Evolutionary conservation across 2,888 invertebrate species (phyloP).

Genomic region (Leptogaster cylindrica): DNA sequence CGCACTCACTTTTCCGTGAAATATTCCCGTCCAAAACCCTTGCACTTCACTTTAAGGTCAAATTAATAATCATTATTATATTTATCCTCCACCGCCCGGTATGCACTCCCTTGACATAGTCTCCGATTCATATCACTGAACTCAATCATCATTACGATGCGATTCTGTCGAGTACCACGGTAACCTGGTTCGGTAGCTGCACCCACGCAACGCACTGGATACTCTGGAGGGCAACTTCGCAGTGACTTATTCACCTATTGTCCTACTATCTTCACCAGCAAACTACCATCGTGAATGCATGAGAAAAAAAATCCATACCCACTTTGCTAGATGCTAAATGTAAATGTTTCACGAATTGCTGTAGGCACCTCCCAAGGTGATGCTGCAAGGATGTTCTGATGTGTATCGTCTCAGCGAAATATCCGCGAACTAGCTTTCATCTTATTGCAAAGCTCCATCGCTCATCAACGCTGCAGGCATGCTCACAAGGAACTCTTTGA

Average conservation of each 20-base stretch:
- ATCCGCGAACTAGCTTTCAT: slow-evolving; percentile 24
- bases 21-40: background rate
- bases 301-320: slow-evolving; percentile 30
- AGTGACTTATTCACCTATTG: slow-evolving; percentile 3
- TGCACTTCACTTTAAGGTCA: too few relatives aligned
- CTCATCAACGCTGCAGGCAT: slow-evolving; percentile 8
- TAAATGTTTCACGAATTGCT: background rate
- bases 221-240: background rate
- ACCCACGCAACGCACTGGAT: background rate
- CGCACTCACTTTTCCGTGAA: background rate
- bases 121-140: background rate
- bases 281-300: slow-evolving; percentile 2
- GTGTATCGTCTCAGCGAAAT: slow-evolving; percentile 16
- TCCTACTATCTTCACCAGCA: slow-evolving; percentile 14
- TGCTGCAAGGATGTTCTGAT: slow-evolving; percentile 18
- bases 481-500: background rate
- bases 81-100: too few relatives aligned
- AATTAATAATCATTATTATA: too few relatives aligned
- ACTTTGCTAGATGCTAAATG: background rate
- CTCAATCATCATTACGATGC: slow-evolving; percentile 3
- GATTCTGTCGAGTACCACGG: slow-evolving; percentile 13
- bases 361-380: slow-evolving; percentile 18
- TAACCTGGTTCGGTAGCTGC: slow-evolving; percentile 3
- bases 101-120: too few relatives aligned
- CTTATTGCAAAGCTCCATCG: slow-evolving; percentile 3